A percentile compares a stretch with the other conserved stretches of the same genome.
These are phyloP conservation scores for Pristionchus maxplancki DNA, from an alignment of 2,888 invertebrate genomes.

Conservation along the genomic window DNA sequence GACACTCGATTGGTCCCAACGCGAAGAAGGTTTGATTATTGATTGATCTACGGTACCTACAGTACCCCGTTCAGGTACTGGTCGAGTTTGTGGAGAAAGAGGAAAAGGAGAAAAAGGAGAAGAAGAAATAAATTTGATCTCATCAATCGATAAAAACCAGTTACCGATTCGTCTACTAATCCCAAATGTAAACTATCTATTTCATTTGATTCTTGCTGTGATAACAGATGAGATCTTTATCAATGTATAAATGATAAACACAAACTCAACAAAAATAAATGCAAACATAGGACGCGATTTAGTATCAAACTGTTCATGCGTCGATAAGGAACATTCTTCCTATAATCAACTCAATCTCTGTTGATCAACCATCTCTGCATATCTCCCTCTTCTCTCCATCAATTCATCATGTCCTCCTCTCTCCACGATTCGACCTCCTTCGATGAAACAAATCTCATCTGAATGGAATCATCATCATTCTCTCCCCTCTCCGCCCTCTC, in stretches of 20 bases:
- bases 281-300: neutral
- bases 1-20: conserved; percentile 41
- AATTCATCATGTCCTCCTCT: conserved; percentile 38
- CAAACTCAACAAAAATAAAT: neutral
- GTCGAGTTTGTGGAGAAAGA: neutral
- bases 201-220: too few relatives aligned
- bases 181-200: neutral
- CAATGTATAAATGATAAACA: neutral
- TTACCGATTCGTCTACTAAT: neutral
- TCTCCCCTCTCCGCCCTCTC: neutral
- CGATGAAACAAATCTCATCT: conserved; percentile 37
- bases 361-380: neutral
- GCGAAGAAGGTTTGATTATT: conserved; percentile 31
- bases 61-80: neutral
- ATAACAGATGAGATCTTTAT: neutral
- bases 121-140: conserved; percentile 34
- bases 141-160: conserved; percentile 37
- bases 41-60: conserved; percentile 4
- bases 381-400: neutral
- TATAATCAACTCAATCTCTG: neutral
- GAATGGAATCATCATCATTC: neutral
- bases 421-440: conserved; percentile 9
- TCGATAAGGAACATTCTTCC: neutral
- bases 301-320: neutral
- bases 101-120: conserved; percentile 24